Percentiles rank a stretch among this genome's conserved stretches.
phyloP scores from a whole-genome alignment of 2,888 invertebrate species.

The Latrodectus hesperus region DNA sequence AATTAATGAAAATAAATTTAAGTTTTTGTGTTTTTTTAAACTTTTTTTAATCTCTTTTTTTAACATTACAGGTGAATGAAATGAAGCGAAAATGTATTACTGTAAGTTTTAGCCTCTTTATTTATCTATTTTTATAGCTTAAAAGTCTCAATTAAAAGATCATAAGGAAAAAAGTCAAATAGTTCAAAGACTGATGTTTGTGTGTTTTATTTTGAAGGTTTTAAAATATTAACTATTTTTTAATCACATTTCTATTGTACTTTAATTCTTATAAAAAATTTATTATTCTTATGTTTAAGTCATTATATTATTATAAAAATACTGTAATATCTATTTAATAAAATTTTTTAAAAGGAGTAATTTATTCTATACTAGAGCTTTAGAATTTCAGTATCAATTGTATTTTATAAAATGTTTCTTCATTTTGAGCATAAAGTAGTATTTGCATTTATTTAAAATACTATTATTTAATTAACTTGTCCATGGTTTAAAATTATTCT shows the following conservation, averaged over 20 bases:
- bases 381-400: too few relatives aligned
- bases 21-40: too few relatives aligned
- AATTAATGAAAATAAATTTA: too few relatives aligned
- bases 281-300: background rate
- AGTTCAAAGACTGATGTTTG: background rate
- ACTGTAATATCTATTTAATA: too few relatives aligned
- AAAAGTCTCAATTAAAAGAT: background rate
- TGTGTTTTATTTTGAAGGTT: background rate
- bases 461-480: too few relatives aligned
- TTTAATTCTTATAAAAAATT: background rate
- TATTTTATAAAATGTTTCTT: too few relatives aligned
- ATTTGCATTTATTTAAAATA: too few relatives aligned
- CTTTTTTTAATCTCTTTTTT: background rate
- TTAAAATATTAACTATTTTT: background rate
- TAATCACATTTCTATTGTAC: background rate
- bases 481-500: too few relatives aligned
- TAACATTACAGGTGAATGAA: constrained; percentile 53
- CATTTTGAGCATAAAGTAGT: too few relatives aligned
- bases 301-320: too few relatives aligned
- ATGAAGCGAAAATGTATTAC: constrained; percentile 57
- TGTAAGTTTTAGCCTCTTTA: constrained; percentile 23
- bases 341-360: too few relatives aligned
- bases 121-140: background rate
- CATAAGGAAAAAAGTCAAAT: background rate
- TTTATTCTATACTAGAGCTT: too few relatives aligned